These are phyloP conservation scores for Plemyria rubiginata DNA, from an alignment of 2,888 invertebrate genomes.

Conservation along the genomic window DNA sequence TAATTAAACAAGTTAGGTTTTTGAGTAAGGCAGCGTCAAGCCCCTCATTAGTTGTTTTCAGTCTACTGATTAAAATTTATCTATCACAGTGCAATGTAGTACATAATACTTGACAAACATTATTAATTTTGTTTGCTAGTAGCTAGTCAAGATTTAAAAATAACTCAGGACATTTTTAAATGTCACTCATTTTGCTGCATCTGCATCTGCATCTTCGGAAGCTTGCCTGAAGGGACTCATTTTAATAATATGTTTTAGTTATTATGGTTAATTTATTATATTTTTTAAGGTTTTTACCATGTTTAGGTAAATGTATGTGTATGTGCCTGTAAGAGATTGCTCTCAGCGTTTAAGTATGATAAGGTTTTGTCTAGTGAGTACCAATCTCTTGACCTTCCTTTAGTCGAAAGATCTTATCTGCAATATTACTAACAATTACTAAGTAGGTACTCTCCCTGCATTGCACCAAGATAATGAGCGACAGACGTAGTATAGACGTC, in stretches of 20 bases:
- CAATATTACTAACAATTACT: conserved; percentile 19
- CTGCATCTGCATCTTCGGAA: too few species aligned
- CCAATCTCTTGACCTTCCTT: conserved; percentile 4
- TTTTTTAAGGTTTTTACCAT: too few species aligned
- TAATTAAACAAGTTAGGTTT: conserved; percentile 10
- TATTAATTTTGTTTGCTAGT: background rate
- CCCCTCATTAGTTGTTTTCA: conserved; percentile 17
- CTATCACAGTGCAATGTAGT: conserved; percentile 5
- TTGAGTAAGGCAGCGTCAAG: background rate
- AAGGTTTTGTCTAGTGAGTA: too few species aligned
- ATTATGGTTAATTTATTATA: too few species aligned
- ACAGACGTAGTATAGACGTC: conserved; percentile 31
- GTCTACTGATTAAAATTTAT: conserved; percentile 2
- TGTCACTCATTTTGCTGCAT: too few species aligned
- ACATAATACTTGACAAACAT: background rate
- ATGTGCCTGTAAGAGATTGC: too few species aligned
- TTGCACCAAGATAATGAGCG: conserved; percentile 43
- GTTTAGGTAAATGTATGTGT: too few species aligned
- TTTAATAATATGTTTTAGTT: too few species aligned
- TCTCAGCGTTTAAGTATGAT: too few species aligned
- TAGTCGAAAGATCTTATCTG: conserved; percentile 8
- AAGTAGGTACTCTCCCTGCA: conserved; percentile 38
- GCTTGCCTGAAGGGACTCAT: too few species aligned
- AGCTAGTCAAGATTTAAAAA: too few species aligned
- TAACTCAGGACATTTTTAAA: too few species aligned